These are phyloP conservation scores for Prosopocoilus inquinatus DNA, from an alignment of 2,888 invertebrate species.

Conservation along the genomic window DNA sequence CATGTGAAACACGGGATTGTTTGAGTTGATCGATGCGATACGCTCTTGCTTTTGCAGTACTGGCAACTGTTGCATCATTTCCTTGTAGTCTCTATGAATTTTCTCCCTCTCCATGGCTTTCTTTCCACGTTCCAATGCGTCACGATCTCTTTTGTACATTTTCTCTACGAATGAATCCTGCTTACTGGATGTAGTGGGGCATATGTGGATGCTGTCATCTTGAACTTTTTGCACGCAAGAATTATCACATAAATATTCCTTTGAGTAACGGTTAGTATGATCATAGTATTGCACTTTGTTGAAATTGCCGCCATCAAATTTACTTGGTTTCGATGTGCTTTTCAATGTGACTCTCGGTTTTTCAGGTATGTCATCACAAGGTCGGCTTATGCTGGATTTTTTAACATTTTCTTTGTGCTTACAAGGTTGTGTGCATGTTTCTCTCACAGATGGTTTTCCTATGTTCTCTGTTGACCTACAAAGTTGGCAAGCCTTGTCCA, in stretches of 20 bases:
- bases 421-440: background rate
- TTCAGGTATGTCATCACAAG: conserved; percentile 22
- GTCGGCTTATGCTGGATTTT: background rate
- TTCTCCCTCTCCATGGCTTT: conserved; percentile 54
- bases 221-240: conserved; percentile 44
- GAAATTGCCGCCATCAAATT: background rate
- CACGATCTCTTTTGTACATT: conserved; percentile 38
- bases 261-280: conserved; percentile 50
- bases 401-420: background rate
- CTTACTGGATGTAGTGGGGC: conserved; percentile 32
- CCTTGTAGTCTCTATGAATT: conserved; percentile 53
- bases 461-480: too few relatives aligned
- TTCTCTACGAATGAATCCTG: conserved; percentile 34
- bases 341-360: conserved; percentile 31
- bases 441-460: too few relatives aligned
- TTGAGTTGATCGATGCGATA: conserved; percentile 36
- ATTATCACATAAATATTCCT: conserved; percentile 40
- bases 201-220: conserved; percentile 36
- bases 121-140: conserved; percentile 48
- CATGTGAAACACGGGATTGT: conserved; percentile 48
- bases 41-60: conserved; percentile 46
- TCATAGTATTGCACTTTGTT: conserved; percentile 52
- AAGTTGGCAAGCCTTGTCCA: too few relatives aligned
- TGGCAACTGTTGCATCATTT: conserved; percentile 52
- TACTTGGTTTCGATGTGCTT: background rate